Evolutionary conservation across 2,797 vertebrate species (phyloP).

Genomic region (Sardinella longiceps): DNA sequence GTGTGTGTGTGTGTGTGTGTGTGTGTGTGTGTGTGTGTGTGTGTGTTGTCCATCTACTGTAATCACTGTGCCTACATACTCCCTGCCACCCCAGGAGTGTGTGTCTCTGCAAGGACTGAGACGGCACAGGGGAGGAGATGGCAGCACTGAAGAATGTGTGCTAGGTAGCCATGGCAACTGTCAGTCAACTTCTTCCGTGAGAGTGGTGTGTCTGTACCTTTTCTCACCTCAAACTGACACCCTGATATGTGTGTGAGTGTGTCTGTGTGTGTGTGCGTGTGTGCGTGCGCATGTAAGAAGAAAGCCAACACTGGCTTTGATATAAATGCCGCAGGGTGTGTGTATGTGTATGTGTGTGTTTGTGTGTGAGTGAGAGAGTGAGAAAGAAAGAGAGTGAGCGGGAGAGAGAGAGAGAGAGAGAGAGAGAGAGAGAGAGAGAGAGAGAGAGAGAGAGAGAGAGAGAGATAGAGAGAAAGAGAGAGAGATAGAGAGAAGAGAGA

Average conservation of each 20-base stretch:
- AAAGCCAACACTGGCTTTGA: background rate
- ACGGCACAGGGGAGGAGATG: background rate
- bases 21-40: background rate
- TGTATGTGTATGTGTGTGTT: background rate
- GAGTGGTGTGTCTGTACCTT: background rate
- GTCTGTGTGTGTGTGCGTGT: background rate
- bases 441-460: background rate
- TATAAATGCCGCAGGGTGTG: slow-evolving; percentile 21
- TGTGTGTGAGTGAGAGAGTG: background rate
- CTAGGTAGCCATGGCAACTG: background rate
- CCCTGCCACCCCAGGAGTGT: background rate
- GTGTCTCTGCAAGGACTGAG: background rate
- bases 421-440: too few relatives aligned
- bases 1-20: too few relatives aligned
- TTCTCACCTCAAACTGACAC: slow-evolving; percentile 16
- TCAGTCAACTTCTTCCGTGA: background rate
- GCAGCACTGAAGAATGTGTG: background rate
- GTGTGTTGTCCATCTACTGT: background rate
- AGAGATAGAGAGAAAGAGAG: too few relatives aligned
- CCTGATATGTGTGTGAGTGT: slow-evolving; percentile 10
- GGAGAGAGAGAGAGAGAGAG: background rate
- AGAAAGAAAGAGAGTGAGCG: background rate
- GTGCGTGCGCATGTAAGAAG: background rate
- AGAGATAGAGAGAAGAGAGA: too few relatives aligned
- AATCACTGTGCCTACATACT: background rate